Evolutionary conservation across 1,140 invertebrate genomes (phyloP).

Genomic region (Oryctes rhinoceros): DNA sequence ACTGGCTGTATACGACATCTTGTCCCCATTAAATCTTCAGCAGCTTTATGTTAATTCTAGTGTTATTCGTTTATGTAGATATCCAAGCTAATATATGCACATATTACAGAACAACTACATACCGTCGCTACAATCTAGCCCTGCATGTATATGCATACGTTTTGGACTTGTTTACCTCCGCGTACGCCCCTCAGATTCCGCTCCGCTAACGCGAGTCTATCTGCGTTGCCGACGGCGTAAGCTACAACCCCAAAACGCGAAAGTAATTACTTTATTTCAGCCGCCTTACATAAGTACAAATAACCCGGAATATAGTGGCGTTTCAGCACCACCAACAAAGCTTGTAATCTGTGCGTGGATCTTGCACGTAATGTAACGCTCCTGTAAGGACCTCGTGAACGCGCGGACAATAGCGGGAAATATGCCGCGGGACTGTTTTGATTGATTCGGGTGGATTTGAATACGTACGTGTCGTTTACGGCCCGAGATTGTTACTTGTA

Average conservation of each 20-base stretch:
- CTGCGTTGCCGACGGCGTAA: too few relatives aligned
- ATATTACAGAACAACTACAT: too few relatives aligned
- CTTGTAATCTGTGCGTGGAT: neutral
- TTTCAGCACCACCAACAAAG: neutral
- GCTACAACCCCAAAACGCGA: neutral
- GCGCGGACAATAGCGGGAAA: neutral
- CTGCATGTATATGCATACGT: too few relatives aligned
- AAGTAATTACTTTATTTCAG: slow-evolving; percentile 2
- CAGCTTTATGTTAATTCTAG: too few relatives aligned
- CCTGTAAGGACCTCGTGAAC: neutral
- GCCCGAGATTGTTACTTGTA: neutral
- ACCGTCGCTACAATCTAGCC: too few relatives aligned
- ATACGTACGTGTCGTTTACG: neutral
- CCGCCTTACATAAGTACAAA: neutral
- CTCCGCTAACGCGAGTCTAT: too few relatives aligned
- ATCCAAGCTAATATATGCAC: too few relatives aligned
- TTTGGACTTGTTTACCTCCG: too few relatives aligned
- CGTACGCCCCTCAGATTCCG: too few relatives aligned
- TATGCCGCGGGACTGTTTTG: slow-evolving; percentile 7
- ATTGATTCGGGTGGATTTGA: neutral
- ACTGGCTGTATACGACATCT: too few relatives aligned
- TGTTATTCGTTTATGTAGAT: too few relatives aligned
- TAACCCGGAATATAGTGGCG: neutral
- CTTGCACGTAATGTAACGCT: neutral
- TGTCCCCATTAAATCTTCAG: too few relatives aligned